phyloP scores from a whole-genome alignment of 2,888 invertebrate species.

The Adela reaumurella region DNA sequence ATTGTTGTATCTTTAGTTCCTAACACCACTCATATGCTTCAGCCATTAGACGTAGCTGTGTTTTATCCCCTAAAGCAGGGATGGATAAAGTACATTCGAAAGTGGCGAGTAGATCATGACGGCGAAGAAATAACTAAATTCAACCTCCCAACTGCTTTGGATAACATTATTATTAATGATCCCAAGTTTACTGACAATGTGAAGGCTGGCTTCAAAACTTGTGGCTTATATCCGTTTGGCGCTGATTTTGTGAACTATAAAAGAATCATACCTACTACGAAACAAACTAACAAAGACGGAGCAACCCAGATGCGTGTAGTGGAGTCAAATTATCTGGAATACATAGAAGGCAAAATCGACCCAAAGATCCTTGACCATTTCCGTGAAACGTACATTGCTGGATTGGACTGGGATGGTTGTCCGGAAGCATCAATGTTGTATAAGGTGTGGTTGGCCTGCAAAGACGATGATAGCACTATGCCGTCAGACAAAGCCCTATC shows the following conservation, averaged over 20 bases:
- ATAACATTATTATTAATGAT: constrained; percentile 5
- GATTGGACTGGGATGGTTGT: neutral
- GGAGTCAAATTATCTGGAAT: constrained; percentile 4
- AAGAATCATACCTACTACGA: neutral
- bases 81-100: constrained; percentile 9
- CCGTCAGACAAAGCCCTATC: neutral
- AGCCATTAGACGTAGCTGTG: constrained; percentile 3
- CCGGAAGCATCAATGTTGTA: neutral
- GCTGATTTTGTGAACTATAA: constrained; percentile 11
- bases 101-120: constrained; percentile 13
- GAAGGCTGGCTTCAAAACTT: constrained; percentile 11
- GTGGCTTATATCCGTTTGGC: constrained; percentile 13
- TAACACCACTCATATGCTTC: constrained; percentile 5
- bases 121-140: constrained; percentile 14
- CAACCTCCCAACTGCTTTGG: constrained; percentile 10
- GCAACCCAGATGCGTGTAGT: neutral
- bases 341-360: neutral
- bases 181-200: constrained; percentile 9
- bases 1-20: constrained; percentile 2
- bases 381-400: neutral
- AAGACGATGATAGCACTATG: neutral
- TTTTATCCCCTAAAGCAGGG: constrained; percentile 8
- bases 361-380: neutral
- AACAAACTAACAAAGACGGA: neutral
- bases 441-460: neutral